Percentiles rank a stretch among this genome's conserved stretches.
Conservation (phyloP, 2,797 vertebrate species). For the Galaxias olidus region DNA sequence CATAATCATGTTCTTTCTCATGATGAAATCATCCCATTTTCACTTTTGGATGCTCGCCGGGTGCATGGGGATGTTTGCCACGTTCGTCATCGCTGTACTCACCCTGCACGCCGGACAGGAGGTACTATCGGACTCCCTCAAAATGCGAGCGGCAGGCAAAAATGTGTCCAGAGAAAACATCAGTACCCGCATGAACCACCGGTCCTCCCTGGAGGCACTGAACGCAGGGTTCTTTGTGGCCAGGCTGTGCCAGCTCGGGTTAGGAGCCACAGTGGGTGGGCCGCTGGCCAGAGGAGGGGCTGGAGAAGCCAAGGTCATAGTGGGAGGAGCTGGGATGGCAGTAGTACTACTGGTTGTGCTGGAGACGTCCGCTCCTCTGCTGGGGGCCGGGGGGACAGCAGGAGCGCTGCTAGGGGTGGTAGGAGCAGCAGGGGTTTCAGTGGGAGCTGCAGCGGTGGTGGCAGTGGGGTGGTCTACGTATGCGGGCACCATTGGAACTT, state of each 20-base stretch:
- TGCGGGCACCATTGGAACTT: conserved; percentile 29
- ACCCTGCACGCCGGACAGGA: conserved; percentile 47
- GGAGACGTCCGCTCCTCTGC: neutral
- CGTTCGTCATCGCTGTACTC: conserved; percentile 39
- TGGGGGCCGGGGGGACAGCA: conserved; percentile 40
- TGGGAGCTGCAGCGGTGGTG: conserved; percentile 34
- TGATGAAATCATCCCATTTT: conserved; percentile 26
- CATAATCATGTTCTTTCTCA: conserved; percentile 30
- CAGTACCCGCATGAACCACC: conserved; percentile 20
- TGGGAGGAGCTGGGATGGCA: conserved; percentile 22
- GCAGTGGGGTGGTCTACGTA: conserved; percentile 34
- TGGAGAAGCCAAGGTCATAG: conserved; percentile 23
- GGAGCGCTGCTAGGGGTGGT: conserved; percentile 43
- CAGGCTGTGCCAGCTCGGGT: conserved; percentile 42
- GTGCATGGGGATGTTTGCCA: conserved; percentile 46
- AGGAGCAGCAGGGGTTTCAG: conserved; percentile 42
- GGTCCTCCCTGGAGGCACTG: conserved; percentile 37
- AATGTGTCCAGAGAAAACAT: conserved; percentile 28
- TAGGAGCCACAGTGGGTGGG: conserved; percentile 39
- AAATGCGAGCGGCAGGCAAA: conserved; percentile 25
- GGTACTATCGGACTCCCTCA: conserved; percentile 23
- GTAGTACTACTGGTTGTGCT: conserved; percentile 21
- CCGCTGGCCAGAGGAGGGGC: conserved; percentile 14
- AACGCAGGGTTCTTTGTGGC: conserved; percentile 39
- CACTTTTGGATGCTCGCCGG: conserved; percentile 43